Evolutionary conservation across 2,113 vertebrate species (phyloP).

Genomic region (Anhinga anhinga): DNA sequence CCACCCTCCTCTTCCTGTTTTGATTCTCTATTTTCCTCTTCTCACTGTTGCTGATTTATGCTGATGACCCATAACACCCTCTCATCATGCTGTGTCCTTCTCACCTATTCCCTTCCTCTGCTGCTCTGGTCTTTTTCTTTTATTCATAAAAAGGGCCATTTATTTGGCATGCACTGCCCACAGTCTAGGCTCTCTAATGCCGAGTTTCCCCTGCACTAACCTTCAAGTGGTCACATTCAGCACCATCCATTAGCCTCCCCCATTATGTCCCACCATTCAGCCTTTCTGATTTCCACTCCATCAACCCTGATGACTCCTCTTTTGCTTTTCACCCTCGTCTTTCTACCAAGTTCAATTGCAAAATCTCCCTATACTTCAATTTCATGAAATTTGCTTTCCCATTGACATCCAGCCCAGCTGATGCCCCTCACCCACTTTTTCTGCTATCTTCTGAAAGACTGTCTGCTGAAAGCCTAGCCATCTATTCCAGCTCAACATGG

Average conservation of each 20-base stretch:
- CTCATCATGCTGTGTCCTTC: neutral
- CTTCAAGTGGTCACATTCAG: neutral
- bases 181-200: neutral
- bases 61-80: neutral
- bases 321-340: neutral
- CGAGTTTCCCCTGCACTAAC: neutral
- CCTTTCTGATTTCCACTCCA: neutral
- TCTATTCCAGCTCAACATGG: accelerated
- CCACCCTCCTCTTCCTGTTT: neutral
- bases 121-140: neutral
- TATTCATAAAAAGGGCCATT: neutral
- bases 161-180: neutral
- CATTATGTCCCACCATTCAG: neutral
- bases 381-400: neutral
- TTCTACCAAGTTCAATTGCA: neutral
- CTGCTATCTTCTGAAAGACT: neutral
- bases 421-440: neutral
- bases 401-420: neutral
- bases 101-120: neutral
- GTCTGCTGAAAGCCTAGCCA: neutral
- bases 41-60: neutral
- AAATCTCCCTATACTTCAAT: neutral
- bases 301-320: neutral
- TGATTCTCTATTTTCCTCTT: neutral
- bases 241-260: neutral